Evolutionary conservation across 2,797 vertebrate species (phyloP).

Genomic region (Stomatorhinus walkeri): DNA sequence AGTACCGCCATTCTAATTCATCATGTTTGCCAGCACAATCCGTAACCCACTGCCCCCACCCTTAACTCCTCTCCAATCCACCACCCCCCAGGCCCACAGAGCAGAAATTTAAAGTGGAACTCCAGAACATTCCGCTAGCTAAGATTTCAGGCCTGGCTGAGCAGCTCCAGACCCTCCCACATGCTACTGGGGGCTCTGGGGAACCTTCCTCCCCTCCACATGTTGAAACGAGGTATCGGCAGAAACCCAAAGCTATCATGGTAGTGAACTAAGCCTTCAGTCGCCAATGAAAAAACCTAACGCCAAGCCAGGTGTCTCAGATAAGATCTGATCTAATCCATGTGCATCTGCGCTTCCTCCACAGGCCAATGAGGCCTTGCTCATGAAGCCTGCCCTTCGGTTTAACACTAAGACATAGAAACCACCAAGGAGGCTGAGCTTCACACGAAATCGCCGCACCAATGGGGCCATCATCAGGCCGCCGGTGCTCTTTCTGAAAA

Average conservation of each 20-base stretch:
- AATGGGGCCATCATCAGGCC: neutral
- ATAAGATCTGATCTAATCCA: neutral
- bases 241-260: neutral
- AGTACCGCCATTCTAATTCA: neutral
- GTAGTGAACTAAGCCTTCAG: neutral
- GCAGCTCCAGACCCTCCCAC: neutral
- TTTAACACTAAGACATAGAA: neutral
- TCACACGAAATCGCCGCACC: neutral
- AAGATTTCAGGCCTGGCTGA: neutral
- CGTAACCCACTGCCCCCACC: neutral
- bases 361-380: neutral
- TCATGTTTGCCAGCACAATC: neutral
- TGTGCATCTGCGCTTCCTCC: neutral
- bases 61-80: neutral
- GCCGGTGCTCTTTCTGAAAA: neutral
- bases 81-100: neutral
- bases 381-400: constrained; percentile 10
- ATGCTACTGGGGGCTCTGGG: neutral
- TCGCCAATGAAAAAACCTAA: neutral
- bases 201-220: neutral
- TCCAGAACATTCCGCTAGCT: neutral
- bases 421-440: neutral
- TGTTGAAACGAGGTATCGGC: neutral
- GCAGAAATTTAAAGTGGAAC: constrained; percentile 4
- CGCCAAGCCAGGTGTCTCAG: neutral